Evolutionary conservation across 2,888 invertebrate species (phyloP), one percentile per base, ranked within the genome.

Genomic region (Liopterus haemorrhoidalis): DNA sequence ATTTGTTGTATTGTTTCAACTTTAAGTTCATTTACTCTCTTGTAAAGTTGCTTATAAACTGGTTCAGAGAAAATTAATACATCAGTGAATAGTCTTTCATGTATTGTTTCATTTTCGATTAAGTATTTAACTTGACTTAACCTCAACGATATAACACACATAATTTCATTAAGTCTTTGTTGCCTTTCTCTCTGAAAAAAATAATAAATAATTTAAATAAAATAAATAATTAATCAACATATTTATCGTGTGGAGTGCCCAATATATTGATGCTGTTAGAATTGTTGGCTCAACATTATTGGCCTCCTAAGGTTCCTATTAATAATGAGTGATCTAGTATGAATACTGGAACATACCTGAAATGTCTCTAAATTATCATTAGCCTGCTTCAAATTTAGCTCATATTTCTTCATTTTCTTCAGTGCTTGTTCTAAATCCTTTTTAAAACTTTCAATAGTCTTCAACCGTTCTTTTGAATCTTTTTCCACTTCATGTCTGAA

Each of bases 161-260:
- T 78, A 2, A 92, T 78, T 43, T 87, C 79, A 59, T 92, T 92
- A 60, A 93, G 66, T 60, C 82, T 74, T 48, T 73, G 73, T 65
- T 91, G 91, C 65, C 85, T 80, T 62, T 81, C 77, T 57, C 75
- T 70, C 83, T 87, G 56, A 11, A 66, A 59, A 49, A 50, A 30
- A 42, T 27, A 20, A 21, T 22, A 31, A 40, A 35, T 19, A 6
- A 24, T 31, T 31, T 31, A 42, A 27, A 27, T 28, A 25, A 15
- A 30, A 38, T 25, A 28, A 16, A 38, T 20, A 25, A 41, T 19
- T 16, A 28, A 41, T 31, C 11, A 9, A 12, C n/a, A 12, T 27
- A 32, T 30, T 9, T 8, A 19, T 9, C 15, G 4, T 27, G 20
- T 22, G 28, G 20, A 20, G 31, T 39, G 11, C n/a, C 25, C 15